Evolutionary conservation across 2,113 vertebrate genomes (phyloP), one percentile per base, ranked within the genome.

Genomic region (Sakesphorus luctuosus): DNA sequence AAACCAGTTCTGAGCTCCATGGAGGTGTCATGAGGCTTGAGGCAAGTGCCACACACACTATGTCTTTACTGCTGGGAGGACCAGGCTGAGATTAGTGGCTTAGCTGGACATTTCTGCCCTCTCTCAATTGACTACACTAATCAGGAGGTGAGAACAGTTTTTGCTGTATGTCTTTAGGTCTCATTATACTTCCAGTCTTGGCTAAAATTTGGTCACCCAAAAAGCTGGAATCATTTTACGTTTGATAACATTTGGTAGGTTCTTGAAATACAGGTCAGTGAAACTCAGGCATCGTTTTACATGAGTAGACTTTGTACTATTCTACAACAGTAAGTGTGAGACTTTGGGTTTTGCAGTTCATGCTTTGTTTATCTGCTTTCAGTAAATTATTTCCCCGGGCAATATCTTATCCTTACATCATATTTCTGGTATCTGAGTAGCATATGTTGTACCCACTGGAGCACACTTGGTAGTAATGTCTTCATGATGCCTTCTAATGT

Each of bases 311-410:
- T 90, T 91, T 44, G 52, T 87, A 18, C 62, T 89, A 0, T 82
- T 72, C 71, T 85, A 0, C 46, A 73, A 49, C 77, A 38, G 53
- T 31, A 90, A 38, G 46, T 73, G 58, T 78, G 43, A 85, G 86
- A 44, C 56, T 24, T 33, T 83, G 76, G 31, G 55, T 83, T 92
- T 96, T 90, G 47, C 83, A 63, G 83, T 94, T 88, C 67, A 50
- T 94, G 79, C 83, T 94, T 96, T 97, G 92, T 96, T 97, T 95
- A 94, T 96, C 95, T 92, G 94, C 63, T 67, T 94, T 96, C 59
- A 88, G 90, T 94, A 94, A 94, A 88, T 90, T 18, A 95, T 95
- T 96, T 97, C 95, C 92, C 79, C 90, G 75, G 95, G 95, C 94
- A 96, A 12, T 94, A 93, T 95, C 90, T 95, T 95, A 97, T 97